Base-by-base conservation (phyloP, 2,797 vertebrate species). In the Atherinosoma microstoma region DNA sequence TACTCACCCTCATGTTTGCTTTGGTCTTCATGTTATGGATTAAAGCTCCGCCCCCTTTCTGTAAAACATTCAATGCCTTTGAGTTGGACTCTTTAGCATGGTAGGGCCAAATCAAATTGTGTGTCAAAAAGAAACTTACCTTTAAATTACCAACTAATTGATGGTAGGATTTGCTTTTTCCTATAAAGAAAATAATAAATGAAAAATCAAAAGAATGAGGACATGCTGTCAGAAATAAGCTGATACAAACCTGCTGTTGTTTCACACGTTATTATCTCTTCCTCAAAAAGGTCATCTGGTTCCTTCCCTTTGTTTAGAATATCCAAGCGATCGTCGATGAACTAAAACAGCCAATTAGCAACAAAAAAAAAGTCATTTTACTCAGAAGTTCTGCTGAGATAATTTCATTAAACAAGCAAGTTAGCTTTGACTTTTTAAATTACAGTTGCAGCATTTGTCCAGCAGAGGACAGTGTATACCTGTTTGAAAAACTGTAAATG, bases 401-500 rank as follows among this genome's bases (percentile, higher is more conserved):
- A 2, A 27, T 24, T n/a, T 18, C 1, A 16, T 40, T 40, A 53
- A 24, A 27, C 47, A 51, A 22, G 10, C 7, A 47, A 20, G 10
- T 24, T 42, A 3, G 15, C 12, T 35, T 6, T 35, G 5, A 35
- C 34, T 1, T 35, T 24, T 2, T n/a, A n/a, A 38, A 27, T 11
- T 24, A 3, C 53, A 51, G n/a, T 58, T 58, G 20, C 42, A 42
- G 8, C 6, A 32, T 64, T 0, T 72, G 60, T 64, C 79, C 89
- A 88, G 66, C 70, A 90, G 88, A 64, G 73, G 78, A 69, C 81
- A 51, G 8, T 22, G 1, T 15, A 0, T 86, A 97, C 97, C 96
- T 98, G 95, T 84, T 96, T 97, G 91, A 98, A 98, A 62, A 95
- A 95, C 89, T 98, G 97, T 56, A 97, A 89, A 79, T 98, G 96